A percentile compares a stretch with the other conserved stretches of the same genome.
Evolutionary conservation across 2,888 invertebrate species (phyloP).

Genomic region (Cosmia pyralina): DNA sequence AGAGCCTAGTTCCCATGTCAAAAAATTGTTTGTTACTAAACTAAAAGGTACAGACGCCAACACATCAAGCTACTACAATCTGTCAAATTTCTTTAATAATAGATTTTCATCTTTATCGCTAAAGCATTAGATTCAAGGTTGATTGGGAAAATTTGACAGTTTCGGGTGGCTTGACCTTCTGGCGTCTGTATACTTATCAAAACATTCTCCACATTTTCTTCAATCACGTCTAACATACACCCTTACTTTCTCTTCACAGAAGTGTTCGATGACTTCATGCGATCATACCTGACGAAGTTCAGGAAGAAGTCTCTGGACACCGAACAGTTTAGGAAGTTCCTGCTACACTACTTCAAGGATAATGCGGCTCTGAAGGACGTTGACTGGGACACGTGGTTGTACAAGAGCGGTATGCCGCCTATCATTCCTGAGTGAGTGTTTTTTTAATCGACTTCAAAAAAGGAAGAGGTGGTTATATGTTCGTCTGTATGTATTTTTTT

Average conservation of each 20-base stretch:
- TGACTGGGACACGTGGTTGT: conserved; percentile 96
- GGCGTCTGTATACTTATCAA: no score
- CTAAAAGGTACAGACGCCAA: no score
- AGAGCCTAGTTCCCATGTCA: background rate
- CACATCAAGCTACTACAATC: no score
- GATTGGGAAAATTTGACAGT: no score
- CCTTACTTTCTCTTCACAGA: conserved; percentile 67
- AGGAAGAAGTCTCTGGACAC: conserved; percentile 96
- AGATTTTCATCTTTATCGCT: no score
- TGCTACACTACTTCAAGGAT: conserved; percentile 93
- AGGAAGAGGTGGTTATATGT: no score
- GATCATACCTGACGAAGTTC: conserved; percentile 94
- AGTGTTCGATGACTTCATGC: conserved; percentile 95
- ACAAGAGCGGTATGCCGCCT: conserved; percentile 96
- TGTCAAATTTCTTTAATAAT: no score
- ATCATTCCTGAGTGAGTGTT: conserved; percentile 93
- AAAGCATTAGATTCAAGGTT: no score
- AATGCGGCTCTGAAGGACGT: conserved; percentile 90
- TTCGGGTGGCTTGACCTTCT: no score
- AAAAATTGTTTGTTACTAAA: no score
- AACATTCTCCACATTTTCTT: background rate
- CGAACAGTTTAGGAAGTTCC: conserved; percentile 93
- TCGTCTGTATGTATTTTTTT: no score
- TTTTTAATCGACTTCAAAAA: background rate
- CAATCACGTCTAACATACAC: background rate